Conservation (phyloP, 1,140 invertebrate species). For the Ceratina japonica region DNA sequence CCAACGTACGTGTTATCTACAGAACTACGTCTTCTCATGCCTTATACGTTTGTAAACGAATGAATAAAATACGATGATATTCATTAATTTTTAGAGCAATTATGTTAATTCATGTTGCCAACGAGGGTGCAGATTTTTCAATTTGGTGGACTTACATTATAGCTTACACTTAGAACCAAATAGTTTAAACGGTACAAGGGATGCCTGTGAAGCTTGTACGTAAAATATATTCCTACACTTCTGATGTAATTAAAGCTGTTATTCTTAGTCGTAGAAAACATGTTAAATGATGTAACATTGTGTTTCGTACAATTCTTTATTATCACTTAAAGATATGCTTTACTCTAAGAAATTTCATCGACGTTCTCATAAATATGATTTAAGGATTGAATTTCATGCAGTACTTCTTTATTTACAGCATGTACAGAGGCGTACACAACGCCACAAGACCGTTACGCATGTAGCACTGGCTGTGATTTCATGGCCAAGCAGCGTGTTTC, state of each 20-base stretch:
- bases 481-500: slow-evolving; percentile 73
- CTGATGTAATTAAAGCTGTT: background rate
- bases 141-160: slow-evolving; percentile 69
- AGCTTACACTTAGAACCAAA: slow-evolving; percentile 52
- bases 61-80: slow-evolving; percentile 6
- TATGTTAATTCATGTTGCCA: slow-evolving; percentile 73
- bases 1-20: slow-evolving; percentile 48
- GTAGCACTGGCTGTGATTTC: slow-evolving; percentile 73
- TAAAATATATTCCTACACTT: background rate
- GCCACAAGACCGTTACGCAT: slow-evolving; percentile 69
- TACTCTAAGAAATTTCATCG: no score
- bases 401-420: slow-evolving; percentile 63
- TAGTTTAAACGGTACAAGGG: slow-evolving; percentile 70
- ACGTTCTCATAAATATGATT: no score
- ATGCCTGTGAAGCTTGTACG: slow-evolving; percentile 74
- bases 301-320: background rate
- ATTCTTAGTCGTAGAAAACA: background rate
- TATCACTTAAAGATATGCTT: no score
- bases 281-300: background rate
- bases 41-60: slow-evolving; percentile 6
- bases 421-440: slow-evolving; percentile 75
- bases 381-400: background rate
- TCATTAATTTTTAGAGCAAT: slow-evolving; percentile 62
- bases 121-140: slow-evolving; percentile 76
- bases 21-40: slow-evolving; percentile 10